These are phyloP conservation scores for Indicator indicator DNA, from an alignment of 2,113 vertebrate species.

Conservation along the genomic window DNA sequence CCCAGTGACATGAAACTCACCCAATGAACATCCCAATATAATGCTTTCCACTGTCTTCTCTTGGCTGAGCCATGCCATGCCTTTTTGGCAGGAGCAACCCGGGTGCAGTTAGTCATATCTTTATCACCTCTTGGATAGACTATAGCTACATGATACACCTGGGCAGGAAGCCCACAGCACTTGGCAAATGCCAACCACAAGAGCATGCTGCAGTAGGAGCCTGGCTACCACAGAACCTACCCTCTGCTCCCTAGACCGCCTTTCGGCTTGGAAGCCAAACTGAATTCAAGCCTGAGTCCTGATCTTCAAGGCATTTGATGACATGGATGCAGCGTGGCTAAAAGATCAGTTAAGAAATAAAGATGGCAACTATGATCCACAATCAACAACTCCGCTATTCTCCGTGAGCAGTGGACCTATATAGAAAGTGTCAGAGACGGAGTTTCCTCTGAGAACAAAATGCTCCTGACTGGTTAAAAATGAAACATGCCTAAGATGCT, in stretches of 20 bases:
- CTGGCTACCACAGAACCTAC: background rate
- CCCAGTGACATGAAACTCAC: background rate
- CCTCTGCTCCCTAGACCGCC: background rate
- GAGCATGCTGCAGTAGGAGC: background rate
- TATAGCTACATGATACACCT: slow-evolving; percentile 27
- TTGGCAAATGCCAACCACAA: slow-evolving; percentile 26
- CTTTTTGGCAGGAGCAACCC: background rate
- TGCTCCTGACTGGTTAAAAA: background rate
- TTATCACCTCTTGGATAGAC: slow-evolving; percentile 42
- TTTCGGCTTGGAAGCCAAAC: background rate
- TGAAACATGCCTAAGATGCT: background rate
- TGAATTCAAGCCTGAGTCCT: background rate
- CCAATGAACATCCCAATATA: background rate
- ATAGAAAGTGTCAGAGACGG: background rate
- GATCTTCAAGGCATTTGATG: background rate
- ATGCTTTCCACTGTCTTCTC: slow-evolving; percentile 3
- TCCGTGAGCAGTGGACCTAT: background rate
- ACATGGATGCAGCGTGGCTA: background rate
- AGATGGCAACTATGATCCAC: background rate
- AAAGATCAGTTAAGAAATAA: slow-evolving; percentile 1
- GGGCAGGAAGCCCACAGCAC: slow-evolving; percentile 40
- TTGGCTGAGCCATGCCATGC: background rate
- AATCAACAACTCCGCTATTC: background rate
- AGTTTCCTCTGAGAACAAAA: background rate
- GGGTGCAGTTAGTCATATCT: background rate